These are phyloP conservation scores for Himalopsyche phryganea DNA, from an alignment of 1,140 invertebrate species.

Conservation along the genomic window DNA sequence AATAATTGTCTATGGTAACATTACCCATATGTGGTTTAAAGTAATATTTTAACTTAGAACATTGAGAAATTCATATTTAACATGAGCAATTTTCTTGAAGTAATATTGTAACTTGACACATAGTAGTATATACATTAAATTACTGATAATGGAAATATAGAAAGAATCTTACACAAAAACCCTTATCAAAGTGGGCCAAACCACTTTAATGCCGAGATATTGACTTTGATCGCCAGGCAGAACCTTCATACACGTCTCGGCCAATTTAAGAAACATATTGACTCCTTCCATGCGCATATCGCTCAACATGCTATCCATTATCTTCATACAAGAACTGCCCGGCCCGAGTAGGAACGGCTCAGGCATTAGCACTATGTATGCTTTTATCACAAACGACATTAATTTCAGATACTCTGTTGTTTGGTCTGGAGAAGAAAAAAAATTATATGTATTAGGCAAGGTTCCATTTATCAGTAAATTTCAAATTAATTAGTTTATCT, in stretches of 20 bases:
- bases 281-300: constrained; percentile 81
- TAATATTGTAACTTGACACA: too few relatives aligned
- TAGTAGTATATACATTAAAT: too few relatives aligned
- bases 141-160: too few relatives aligned
- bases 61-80: too few relatives aligned
- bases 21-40: too few relatives aligned
- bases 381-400: constrained; percentile 76
- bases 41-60: too few relatives aligned
- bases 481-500: too few relatives aligned
- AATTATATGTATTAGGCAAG: too few relatives aligned
- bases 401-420: constrained; percentile 76
- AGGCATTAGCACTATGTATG: constrained; percentile 79
- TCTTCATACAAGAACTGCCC: constrained; percentile 63
- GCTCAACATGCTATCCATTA: constrained; percentile 66
- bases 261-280: constrained; percentile 66
- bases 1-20: too few relatives aligned
- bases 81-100: too few relatives aligned
- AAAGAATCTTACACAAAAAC: constrained; percentile 62
- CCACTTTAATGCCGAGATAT: constrained; percentile 57
- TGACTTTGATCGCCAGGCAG: constrained; percentile 61
- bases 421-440: constrained; percentile 56
- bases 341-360: constrained; percentile 72
- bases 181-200: constrained; percentile 60
- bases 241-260: constrained; percentile 68
- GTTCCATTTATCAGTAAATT: too few relatives aligned